These are phyloP conservation scores for Euthynnus affinis DNA, from an alignment of 2,797 vertebrate species.

Conservation along the genomic window DNA sequence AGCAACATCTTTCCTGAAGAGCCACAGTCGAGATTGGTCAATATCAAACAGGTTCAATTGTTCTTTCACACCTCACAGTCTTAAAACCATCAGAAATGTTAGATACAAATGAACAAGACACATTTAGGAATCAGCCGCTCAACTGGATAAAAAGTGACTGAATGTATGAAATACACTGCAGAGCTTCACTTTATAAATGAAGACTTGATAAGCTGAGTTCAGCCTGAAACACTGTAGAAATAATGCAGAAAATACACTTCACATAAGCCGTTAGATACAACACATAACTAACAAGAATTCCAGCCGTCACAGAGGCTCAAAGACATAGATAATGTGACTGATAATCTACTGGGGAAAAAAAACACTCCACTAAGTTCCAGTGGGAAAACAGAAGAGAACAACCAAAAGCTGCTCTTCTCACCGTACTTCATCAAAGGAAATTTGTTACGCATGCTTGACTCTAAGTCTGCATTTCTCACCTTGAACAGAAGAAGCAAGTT, in stretches of 20 bases:
- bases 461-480: not conserved
- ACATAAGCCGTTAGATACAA: too few relatives aligned
- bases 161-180: not conserved
- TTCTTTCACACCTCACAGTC: not conserved
- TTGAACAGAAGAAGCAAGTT: not conserved
- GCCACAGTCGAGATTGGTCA: too few relatives aligned
- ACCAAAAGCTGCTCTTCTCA: not conserved
- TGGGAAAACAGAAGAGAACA: not conserved
- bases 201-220: not conserved
- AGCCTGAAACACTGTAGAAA: not conserved
- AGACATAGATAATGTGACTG: not conserved
- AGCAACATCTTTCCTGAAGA: too few relatives aligned
- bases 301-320: not conserved
- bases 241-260: not conserved
- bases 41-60: too few relatives aligned
- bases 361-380: not conserved
- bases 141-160: not conserved
- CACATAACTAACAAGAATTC: not conserved
- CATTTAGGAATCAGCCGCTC: not conserved
- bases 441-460: not conserved
- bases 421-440: not conserved
- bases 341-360: not conserved
- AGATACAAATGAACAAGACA: not conserved
- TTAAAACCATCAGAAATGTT: not conserved
- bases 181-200: not conserved